Percentiles rank a stretch among this genome's conserved stretches.
These are phyloP conservation scores for Engraulis encrasicolus DNA, from an alignment of 2,113 vertebrate genomes.

Conservation along the genomic window DNA sequence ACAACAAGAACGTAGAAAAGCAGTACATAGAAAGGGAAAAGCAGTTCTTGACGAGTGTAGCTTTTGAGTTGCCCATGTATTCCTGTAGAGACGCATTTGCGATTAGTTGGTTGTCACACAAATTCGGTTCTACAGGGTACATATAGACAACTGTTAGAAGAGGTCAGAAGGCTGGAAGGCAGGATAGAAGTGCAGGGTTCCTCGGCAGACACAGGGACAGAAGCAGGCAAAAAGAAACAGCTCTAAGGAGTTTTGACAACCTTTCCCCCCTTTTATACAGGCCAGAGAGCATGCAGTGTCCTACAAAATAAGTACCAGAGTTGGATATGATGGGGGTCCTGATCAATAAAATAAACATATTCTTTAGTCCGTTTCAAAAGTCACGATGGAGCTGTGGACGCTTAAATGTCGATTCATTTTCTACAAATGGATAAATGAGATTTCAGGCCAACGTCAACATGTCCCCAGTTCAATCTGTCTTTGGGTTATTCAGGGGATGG, in stretches of 20 bases:
- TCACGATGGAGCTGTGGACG: background rate
- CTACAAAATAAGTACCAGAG: background rate
- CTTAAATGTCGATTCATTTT: background rate
- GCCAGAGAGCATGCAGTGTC: background rate
- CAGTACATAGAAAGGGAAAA: background rate
- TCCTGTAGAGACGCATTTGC: conserved; percentile 76
- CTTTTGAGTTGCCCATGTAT: conserved; percentile 70
- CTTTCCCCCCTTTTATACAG: background rate
- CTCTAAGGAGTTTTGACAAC: background rate
- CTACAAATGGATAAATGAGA: background rate
- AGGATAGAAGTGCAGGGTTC: background rate
- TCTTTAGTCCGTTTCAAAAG: background rate
- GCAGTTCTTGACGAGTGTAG: background rate
- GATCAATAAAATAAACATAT: background rate
- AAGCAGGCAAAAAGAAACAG: background rate
- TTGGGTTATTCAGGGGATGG: background rate
- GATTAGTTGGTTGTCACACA: conserved; percentile 62
- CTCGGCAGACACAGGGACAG: background rate
- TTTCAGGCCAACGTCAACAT: background rate
- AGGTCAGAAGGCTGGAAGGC: background rate
- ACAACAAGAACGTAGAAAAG: too few relatives aligned
- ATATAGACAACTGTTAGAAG: conserved; percentile 58
- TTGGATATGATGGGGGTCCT: background rate
- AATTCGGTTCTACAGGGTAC: conserved; percentile 70
- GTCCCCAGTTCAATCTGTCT: background rate